Evolutionary conservation across 1,140 invertebrate species (phyloP), one percentile per base, ranked within the genome.

Genomic region (Campoletis sonorensis): DNA sequence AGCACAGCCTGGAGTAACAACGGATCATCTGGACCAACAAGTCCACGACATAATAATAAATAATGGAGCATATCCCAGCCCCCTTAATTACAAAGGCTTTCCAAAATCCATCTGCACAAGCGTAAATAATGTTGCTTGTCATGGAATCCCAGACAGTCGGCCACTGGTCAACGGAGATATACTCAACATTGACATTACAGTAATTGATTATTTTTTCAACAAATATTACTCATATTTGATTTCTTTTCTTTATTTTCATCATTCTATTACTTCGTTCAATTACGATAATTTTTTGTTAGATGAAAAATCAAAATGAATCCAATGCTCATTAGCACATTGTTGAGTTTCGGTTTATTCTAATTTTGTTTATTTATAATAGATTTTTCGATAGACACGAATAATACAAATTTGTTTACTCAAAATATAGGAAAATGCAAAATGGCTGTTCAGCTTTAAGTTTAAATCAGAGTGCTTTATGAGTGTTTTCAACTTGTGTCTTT

Each of bases 81-180:
- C 98, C 0, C 92, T 99, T 15, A 94, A 95, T 87, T 99, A 98
- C 88, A 94, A 93, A 78, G 94, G 95, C 3, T 99, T 96, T 90
- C 97, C 97, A 30, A 99, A 99, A 89, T 98, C 98, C 81, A 94
- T 98, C 8, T 99, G 98, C 90, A 99, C 98, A 3, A 98, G 98
- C 73, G 94, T 99, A 0, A 99, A 99, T 89, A 98, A 99, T 92
- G 96, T 99, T 11, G 96, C 95, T 27, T 98, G 97, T 86, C 98
- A 99, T 93, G 98, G 98, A 27, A 98, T 99, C 86, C 98, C 98
- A 8, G 98, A 99, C 90, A 92, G 95, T 89, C 93, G 97, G 83
- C 93, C 93, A 30, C 90, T 99, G 54, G 82, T 94, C 81, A 93
- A 97, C 93, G 97, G 97, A 30, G 98, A 99, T 89, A 97, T 98